Conservation (phyloP, 1,140 invertebrate genomes). For the Octopus bimaculoides region DNA sequence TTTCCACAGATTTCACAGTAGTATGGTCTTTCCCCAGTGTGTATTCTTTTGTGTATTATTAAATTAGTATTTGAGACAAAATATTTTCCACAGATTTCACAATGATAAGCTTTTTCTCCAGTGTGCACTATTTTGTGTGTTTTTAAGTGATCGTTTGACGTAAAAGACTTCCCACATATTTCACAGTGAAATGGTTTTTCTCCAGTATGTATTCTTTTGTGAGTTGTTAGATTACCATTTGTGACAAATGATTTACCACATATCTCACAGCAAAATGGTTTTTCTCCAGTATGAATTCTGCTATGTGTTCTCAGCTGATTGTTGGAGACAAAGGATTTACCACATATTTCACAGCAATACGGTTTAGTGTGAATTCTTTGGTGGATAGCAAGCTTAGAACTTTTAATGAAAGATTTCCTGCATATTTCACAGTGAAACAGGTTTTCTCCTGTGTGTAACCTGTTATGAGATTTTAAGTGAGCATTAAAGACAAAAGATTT, state of each 20-base stretch:
- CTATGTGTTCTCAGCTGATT: slow-evolving; percentile 23
- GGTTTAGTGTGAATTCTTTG: slow-evolving; percentile 20
- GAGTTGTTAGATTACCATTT: neutral
- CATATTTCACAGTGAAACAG: slow-evolving; percentile 28
- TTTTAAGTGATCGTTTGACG: slow-evolving; percentile 62
- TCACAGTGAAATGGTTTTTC: slow-evolving; percentile 58
- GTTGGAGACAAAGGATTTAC: slow-evolving; percentile 3
- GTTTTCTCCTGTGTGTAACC: slow-evolving; percentile 30
- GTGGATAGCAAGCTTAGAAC: slow-evolving; percentile 13
- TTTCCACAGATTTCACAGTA: too few species aligned
- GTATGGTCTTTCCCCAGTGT: too few species aligned
- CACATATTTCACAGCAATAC: slow-evolving; percentile 2
- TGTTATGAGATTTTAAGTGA: slow-evolving; percentile 37
- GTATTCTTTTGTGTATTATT: too few species aligned
- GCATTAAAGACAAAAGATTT: slow-evolving; percentile 33
- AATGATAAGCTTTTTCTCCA: too few species aligned
- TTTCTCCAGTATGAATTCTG: slow-evolving; percentile 37
- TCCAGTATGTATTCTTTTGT: slow-evolving; percentile 16
- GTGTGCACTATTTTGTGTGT: too few species aligned
- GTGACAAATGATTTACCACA: slow-evolving; percentile 12
- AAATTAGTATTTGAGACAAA: too few species aligned
- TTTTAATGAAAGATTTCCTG: slow-evolving; percentile 23
- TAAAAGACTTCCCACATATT: slow-evolving; percentile 84
- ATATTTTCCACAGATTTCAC: too few species aligned
- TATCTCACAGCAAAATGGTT: slow-evolving; percentile 21